phyloP scores from a whole-genome alignment of 2,888 invertebrate genomes.

The Pterobdella sp. region DNA sequence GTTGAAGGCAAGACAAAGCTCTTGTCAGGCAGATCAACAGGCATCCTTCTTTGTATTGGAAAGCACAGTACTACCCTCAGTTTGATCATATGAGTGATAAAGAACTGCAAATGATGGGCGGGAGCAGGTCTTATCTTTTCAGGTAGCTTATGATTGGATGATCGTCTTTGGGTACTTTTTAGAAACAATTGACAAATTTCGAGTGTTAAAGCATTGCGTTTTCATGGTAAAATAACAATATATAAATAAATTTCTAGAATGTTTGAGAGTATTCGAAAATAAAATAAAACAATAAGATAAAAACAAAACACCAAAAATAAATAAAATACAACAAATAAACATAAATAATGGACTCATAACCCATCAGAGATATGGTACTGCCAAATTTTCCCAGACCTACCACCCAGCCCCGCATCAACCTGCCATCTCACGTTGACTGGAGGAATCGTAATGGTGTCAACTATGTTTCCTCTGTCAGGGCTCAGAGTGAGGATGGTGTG shows the following conservation, averaged over 20 bases:
- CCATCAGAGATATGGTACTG: not conserved
- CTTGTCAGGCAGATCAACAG: not conserved
- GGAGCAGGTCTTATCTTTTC: not conserved
- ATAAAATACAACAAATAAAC: no score
- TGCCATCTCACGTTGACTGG: constrained; percentile 45
- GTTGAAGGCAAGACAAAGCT: not conserved
- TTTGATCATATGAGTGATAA: not conserved
- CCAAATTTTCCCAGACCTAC: not conserved
- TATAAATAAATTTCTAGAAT: no score
- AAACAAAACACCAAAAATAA: no score
- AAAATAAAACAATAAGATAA: no score
- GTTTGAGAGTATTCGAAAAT: no score
- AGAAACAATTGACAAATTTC: no score
- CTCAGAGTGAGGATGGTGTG: constrained; percentile 44
- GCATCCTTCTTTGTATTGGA: not conserved
- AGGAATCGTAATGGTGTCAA: constrained; percentile 46
- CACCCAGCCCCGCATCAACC: not conserved
- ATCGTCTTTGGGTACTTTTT: no score
- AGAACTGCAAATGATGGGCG: not conserved
- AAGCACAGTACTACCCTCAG: not conserved
- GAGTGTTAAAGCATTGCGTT: no score
- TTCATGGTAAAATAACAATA: no score
- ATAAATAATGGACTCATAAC: no score
- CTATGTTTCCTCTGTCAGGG: constrained; percentile 48
- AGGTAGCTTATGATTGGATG: not conserved